Evolutionary conservation across 2,797 vertebrate genomes (phyloP), one percentile per base, ranked within the genome.

Genomic region (Microchirus variegatus): DNA sequence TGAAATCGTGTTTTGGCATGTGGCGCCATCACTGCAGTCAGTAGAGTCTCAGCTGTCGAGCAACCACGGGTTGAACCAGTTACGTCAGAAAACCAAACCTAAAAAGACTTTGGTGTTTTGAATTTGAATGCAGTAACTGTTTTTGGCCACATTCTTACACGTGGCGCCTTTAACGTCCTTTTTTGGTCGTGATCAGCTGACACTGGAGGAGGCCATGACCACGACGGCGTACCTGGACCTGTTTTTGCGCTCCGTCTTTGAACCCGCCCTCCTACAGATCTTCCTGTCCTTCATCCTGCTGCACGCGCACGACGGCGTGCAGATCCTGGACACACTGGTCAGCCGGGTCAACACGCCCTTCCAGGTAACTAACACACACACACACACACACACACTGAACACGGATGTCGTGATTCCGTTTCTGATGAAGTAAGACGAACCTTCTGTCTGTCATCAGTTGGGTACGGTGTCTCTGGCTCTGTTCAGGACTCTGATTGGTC

Each of bases 341-440:
- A 97, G 96, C 90, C 84, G 97, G 10, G 95, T 98, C 88, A 99
- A 98, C 92, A 99, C 97, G 0, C 97, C 96, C 0, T 99, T 98
- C 86, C 95, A 94, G 95, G 97, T 97, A 91, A 62, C 56, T 1
- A 9, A 8, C 19, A 9, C 7, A 17, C n/a, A 18, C 44, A 17
- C 6, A 15, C 22, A 17, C 6, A 15, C 22, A 22, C 22, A 22
- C 22, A 22, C 22, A 22, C 22, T 22, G 22, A 44, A 16, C 4
- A 5, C 42, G n/a, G 43, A 44, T 9, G 15, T n/a, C 3, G 9
- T 16, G 1, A n/a, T 16, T n/a, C 8, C 3, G 9, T 13, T 2
- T 4, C 1, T 3, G 15, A 16, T 7, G 10, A 14, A 6, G 47
- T 12, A 1, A 9, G n/a, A 52, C 52, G 6, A 13, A 17, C 11